Evolutionary conservation across 1,140 invertebrate species (phyloP).

Genomic region (Yoshiicerus persimilis): DNA sequence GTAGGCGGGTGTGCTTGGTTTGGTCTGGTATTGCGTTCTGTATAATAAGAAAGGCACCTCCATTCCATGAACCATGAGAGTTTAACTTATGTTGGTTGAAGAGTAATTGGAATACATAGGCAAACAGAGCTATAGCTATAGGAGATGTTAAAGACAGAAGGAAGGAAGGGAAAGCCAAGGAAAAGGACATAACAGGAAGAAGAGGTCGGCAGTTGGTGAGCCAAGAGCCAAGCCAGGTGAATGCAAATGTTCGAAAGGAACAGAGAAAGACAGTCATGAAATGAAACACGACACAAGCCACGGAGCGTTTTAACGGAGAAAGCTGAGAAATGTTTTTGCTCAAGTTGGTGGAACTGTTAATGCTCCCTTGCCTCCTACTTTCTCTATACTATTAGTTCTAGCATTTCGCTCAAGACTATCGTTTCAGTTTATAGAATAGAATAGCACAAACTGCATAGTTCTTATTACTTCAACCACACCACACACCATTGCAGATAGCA

Average conservation of each 20-base stretch:
- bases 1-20: too few relatives aligned
- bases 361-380: neutral
- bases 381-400: neutral
- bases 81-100: neutral
- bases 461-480: neutral
- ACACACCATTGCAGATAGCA: neutral
- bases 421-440: neutral
- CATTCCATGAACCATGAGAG: neutral
- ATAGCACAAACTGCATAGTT: neutral
- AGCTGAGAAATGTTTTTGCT: constrained; percentile 13
- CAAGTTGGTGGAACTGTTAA: neutral
- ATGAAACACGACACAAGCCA: neutral
- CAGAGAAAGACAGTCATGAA: neutral
- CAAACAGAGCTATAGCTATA: neutral
- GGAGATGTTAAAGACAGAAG: neutral
- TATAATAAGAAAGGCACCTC: neutral
- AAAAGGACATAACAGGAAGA: neutral
- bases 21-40: neutral
- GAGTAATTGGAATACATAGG: neutral
- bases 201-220: neutral
- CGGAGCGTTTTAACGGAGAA: neutral
- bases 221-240: neutral
- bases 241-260: neutral
- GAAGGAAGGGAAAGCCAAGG: neutral
- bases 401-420: neutral